phyloP scores from a whole-genome alignment of 2,888 invertebrate genomes.

The Nomada ruficornis region DNA sequence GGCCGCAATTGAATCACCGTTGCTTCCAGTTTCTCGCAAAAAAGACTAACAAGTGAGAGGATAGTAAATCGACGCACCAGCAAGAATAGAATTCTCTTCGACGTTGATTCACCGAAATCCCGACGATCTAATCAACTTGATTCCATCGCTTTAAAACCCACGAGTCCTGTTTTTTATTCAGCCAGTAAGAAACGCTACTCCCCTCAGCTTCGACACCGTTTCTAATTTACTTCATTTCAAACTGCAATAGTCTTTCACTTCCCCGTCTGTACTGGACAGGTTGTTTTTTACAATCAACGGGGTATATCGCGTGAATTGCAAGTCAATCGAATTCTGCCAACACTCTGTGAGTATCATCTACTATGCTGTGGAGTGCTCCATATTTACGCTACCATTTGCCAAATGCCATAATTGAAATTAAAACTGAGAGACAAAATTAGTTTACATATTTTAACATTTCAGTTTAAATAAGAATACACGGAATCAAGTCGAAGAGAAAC shows the following conservation, averaged over 20 bases:
- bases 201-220: too few relatives aligned
- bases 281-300: too few relatives aligned
- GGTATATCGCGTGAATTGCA: too few relatives aligned
- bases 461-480: not conserved
- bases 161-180: not conserved
- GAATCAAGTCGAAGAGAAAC: not conserved
- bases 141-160: conserved; percentile 14
- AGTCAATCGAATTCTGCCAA: too few relatives aligned
- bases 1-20: conserved; percentile 64
- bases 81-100: conserved; percentile 44
- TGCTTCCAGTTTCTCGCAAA: conserved; percentile 35
- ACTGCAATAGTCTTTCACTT: not conserved
- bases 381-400: too few relatives aligned
- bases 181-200: not conserved
- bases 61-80: conserved; percentile 59
- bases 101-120: conserved; percentile 55
- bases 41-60: conserved; percentile 53
- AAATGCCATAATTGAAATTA: too few relatives aligned
- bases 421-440: too few relatives aligned
- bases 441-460: not conserved
- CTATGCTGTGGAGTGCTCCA: too few relatives aligned
- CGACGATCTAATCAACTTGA: conserved; percentile 38
- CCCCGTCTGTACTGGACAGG: too few relatives aligned
- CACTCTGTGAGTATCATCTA: too few relatives aligned
- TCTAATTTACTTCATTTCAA: not conserved